These are phyloP conservation scores for Copsychus sechellarum DNA, from an alignment of 2,113 vertebrate genomes.

Conservation along the genomic window DNA sequence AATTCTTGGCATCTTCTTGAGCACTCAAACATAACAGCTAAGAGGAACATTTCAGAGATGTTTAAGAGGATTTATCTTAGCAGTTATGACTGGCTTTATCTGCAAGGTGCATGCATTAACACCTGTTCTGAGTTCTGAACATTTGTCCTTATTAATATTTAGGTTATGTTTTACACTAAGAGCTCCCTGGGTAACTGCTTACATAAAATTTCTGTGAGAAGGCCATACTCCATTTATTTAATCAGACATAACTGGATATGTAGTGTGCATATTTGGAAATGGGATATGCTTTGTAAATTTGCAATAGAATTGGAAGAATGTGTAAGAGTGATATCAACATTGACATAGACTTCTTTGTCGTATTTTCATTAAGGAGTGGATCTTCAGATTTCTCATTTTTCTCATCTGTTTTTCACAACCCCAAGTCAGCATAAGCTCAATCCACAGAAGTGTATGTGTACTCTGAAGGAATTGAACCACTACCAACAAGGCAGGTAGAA, in stretches of 20 bases:
- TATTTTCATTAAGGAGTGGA: not conserved
- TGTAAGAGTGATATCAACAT: not conserved
- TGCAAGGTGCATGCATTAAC: not conserved
- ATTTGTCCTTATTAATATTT: constrained; percentile 17
- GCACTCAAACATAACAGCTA: not conserved
- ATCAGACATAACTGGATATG: not conserved
- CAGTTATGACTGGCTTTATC: not conserved
- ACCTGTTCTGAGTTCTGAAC: not conserved
- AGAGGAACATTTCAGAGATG: not conserved
- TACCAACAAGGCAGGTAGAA: not conserved
- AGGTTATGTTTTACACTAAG: not conserved
- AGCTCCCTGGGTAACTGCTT: not conserved
- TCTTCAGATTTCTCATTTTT: not conserved
- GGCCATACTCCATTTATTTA: not conserved
- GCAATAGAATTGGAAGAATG: not conserved
- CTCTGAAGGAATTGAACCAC: not conserved
- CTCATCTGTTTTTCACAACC: not conserved
- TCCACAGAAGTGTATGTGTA: not conserved
- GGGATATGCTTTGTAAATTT: not conserved
- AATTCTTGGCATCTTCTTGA: not conserved
- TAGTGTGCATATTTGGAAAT: not conserved
- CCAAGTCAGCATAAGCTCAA: not conserved
- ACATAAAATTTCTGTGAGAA: not conserved
- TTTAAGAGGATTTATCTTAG: not conserved
- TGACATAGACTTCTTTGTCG: not conserved